Evolutionary conservation across 2,888 invertebrate species (phyloP), one percentile per base, ranked within the genome.

Genomic region (Orthosia cruda): DNA sequence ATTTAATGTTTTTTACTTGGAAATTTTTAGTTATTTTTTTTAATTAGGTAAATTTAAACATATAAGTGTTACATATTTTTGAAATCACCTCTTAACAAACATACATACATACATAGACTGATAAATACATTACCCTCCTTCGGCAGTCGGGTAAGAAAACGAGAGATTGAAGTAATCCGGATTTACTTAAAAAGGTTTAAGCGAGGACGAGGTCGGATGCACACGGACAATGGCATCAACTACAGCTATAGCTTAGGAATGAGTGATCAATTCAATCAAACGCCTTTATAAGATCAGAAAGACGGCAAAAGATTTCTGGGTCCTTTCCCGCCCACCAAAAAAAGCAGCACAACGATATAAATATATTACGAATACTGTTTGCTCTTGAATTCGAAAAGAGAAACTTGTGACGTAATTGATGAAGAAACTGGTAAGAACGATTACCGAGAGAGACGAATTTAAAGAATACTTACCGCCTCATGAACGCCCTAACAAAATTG

Each of bases 381-480:
- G 26, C 63, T 52, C 47, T 67, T 62, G 32, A 79, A 74, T 40
- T 54, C 49, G 13, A 76, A 45, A 58, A 58, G 58, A 80, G 67
- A 80, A 80, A 74, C 74, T 74, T 23, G 20, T 78, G 57, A 74
- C 40, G 54, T 67, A 78, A 78, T 63, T 54, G 57, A 79, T 66
- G 66, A 62, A 47, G 63, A 63, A 78, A 79, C 26, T 23, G n/a
- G 9, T 54, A 13, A 15, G 16, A 15, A 16, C 11, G 18, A 66
- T 49, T 58, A 57, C 49, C 16, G 4, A 47, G 9, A 32, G n/a
- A 18, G 54, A 55, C 59, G 26, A 61, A 54, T 49, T n/a, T 49
- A 63, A 26, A 47, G 26, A 49, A 67, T 61, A 23, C 26, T 57
- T 57, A 32, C 13, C 32, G 13, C 59, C 4, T 20, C 45, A 7